Evolutionary conservation across 2,888 invertebrate species (phyloP), one percentile per base, ranked within the genome.

Genomic region (Lasioglossum pauxillum): DNA sequence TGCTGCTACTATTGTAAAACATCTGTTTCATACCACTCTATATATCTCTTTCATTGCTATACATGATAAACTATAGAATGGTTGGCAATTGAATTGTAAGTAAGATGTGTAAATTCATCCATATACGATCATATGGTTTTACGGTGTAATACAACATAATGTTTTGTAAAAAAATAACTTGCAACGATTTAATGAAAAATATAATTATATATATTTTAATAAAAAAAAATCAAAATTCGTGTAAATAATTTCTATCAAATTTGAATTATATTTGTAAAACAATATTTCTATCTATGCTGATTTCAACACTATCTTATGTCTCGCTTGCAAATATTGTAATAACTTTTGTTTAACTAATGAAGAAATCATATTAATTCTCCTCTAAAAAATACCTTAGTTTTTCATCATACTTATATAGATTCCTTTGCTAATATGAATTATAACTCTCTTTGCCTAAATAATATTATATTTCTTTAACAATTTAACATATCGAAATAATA

Each of bases 311-410:
- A 79, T 80, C 75, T 80, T 76, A 84, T 46, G 74, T 72, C 86
- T 84, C 73, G 86, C 87, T 90, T 88, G 78, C 82, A 77, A 75
- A 79, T 81, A 76, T 74, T 64, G 84, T 83, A 86, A 69, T 88
- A 89, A 86, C 73, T 75, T 78, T 67, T 78, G 74, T 84, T 82
- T 81, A 71, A 87, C 84, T 89, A 90, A 88, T 84, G 69, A 80
- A 80, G 53, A 78, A 79, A 57, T 84, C 83, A 77, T 80, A 73
- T 88, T 86, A 75, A 82, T 84, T 82, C 72, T 82, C 82, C 78
- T 79, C 73, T 53, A 80, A 80, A 82, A 80, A 60, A 73, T 83
- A 75, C 78, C 75, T 78, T 75, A 67, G 69, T 60, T 67, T 82
- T 74, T 84, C 77, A 80, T 86, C 80, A 77, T 53, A 69, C 41